Evolutionary conservation across 2,888 invertebrate species (phyloP).

Genomic region (Liodrosophila aerea): DNA sequence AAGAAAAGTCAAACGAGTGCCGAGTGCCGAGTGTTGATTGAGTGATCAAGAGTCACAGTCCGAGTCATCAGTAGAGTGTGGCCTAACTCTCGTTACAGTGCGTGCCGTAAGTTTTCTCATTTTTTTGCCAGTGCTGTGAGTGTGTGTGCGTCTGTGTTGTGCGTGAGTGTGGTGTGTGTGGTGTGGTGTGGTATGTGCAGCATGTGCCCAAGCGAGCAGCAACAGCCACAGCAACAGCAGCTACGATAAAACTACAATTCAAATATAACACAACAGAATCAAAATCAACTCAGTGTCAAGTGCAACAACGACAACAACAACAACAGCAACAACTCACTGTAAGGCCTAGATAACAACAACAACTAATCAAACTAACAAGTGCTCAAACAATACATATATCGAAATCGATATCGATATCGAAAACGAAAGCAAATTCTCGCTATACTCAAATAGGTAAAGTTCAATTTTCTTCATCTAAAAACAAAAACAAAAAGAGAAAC

Average conservation of each 20-base stretch:
- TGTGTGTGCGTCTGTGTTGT: constrained; percentile 10
- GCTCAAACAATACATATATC: constrained; percentile 8
- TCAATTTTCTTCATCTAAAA: constrained; percentile 60
- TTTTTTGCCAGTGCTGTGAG: constrained; percentile 14
- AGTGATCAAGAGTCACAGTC: constrained; percentile 35
- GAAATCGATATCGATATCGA: constrained; percentile 10
- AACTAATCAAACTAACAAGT: not conserved
- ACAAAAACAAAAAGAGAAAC: constrained; percentile 14
- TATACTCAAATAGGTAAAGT: constrained; percentile 69
- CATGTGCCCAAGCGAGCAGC: constrained; percentile 22
- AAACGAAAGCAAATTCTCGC: constrained; percentile 31
- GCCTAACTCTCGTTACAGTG: not conserved
- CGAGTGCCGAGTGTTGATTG: constrained; percentile 1
- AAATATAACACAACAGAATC: not conserved
- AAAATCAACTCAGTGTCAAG: no score
- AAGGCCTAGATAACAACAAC: not conserved
- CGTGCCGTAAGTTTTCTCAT: constrained; percentile 13
- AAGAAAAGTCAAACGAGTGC: no score
- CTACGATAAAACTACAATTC: not conserved
- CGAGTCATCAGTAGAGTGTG: constrained; percentile 37
- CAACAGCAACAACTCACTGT: constrained; percentile 13
- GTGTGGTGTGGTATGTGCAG: constrained; percentile 28
- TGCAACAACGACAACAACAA: constrained; percentile 13
- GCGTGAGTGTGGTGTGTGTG: constrained; percentile 19
- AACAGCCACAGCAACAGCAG: constrained; percentile 18